Conservation (phyloP, 2,797 vertebrate genomes). For the Enteromius argenteus region DNA sequence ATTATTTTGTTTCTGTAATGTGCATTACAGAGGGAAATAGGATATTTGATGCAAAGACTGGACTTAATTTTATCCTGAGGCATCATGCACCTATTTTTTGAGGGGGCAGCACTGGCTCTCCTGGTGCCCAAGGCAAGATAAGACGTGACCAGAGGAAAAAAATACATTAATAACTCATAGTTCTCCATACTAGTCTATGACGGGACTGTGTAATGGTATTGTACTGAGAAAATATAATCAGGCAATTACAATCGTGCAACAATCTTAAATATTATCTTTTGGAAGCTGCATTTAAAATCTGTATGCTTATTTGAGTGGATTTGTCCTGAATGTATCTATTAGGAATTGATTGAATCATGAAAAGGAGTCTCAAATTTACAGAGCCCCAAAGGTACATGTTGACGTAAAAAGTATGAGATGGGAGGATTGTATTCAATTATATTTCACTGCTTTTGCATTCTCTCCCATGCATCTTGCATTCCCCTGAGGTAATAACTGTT, state of each 20-base stretch:
- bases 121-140: constrained; percentile 15
- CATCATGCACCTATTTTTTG: not conserved
- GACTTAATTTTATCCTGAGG: constrained; percentile 23
- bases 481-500: not conserved
- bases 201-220: not conserved
- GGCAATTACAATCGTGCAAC: not conserved
- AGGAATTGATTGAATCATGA: not conserved
- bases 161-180: not conserved
- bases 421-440: not conserved
- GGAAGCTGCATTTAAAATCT: not conserved
- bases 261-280: not conserved
- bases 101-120: not conserved
- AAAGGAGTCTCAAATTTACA: not conserved
- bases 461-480: not conserved
- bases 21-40: not conserved
- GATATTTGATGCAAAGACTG: not conserved
- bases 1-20: not conserved
- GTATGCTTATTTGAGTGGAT: not conserved
- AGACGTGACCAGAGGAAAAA: constrained; percentile 5
- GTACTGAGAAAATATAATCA: not conserved
- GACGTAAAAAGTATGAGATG: not conserved
- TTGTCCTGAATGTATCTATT: not conserved
- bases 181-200: not conserved
- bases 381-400: not conserved
- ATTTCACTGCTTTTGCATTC: not conserved